Percentiles rank a stretch among this genome's conserved stretches.
Evolutionary conservation across 2,113 vertebrate genomes (phyloP).

Genomic region (Pangasianodon hypophthalmus): DNA sequence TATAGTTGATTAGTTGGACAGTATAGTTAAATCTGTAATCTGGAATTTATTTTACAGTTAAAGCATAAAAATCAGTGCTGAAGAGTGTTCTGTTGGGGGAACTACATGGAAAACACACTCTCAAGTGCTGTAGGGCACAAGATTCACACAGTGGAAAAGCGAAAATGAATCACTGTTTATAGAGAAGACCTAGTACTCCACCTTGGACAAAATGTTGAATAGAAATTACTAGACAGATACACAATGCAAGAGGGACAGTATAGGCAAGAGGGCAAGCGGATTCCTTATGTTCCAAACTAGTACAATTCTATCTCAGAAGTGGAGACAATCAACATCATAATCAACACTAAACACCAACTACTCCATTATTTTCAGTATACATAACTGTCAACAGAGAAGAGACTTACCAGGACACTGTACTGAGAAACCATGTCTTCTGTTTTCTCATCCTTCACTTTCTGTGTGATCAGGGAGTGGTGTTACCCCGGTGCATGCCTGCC

Average conservation of each 20-base stretch:
- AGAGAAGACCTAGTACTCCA: not conserved
- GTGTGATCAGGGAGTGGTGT: conserved; percentile 78
- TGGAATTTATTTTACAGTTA: not conserved
- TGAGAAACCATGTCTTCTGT: conserved; percentile 44
- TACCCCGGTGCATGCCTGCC: conserved; percentile 84
- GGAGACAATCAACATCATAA: not conserved
- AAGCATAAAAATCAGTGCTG: not conserved
- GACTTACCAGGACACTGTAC: conserved; percentile 63
- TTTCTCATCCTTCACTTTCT: conserved; percentile 39
- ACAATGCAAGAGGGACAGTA: not conserved
- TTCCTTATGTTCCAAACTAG: not conserved
- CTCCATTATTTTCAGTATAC: not conserved
- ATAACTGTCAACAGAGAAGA: not conserved
- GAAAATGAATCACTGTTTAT: not conserved
- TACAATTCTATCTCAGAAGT: not conserved
- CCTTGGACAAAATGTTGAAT: not conserved
- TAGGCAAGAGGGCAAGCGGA: not conserved
- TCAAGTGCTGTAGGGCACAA: not conserved
- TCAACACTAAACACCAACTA: not conserved
- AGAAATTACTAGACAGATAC: not conserved
- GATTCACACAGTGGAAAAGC: not conserved
- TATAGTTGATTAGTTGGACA: not conserved
- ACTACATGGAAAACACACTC: not conserved
- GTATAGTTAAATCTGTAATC: no score
- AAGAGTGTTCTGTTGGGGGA: not conserved